phyloP scores from a whole-genome alignment of 2,797 vertebrate species.

The Smutsia temminckii region DNA sequence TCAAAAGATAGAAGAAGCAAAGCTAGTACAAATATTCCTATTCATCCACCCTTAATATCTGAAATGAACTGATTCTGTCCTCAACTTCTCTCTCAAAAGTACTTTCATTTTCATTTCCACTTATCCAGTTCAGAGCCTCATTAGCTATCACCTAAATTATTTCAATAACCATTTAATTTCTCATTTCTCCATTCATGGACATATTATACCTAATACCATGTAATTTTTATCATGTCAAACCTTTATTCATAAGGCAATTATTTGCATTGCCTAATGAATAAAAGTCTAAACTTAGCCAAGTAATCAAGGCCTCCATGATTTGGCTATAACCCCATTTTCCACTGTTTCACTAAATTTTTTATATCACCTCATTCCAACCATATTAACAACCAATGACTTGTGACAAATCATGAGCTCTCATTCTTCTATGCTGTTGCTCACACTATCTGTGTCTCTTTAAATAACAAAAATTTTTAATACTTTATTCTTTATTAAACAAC shows the following conservation, averaged over 20 bases:
- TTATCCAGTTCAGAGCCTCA: not conserved
- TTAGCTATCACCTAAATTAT: not conserved
- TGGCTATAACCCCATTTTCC: not conserved
- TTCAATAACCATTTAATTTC: conserved; percentile 34
- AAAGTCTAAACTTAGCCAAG: not conserved
- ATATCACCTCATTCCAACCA: not conserved
- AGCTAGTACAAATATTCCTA: not conserved
- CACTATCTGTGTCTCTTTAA: not conserved
- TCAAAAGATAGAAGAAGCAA: not conserved
- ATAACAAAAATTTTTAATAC: not conserved
- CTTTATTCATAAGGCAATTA: not conserved
- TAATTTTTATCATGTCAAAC: not conserved
- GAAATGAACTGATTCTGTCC: not conserved
- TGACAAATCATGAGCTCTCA: not conserved
- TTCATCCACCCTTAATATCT: not conserved
- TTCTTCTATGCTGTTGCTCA: not conserved
- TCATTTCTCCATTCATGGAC: not conserved
- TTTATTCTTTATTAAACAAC: conserved; percentile 44
- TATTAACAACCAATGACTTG: not conserved
- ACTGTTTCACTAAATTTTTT: not conserved
- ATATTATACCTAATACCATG: not conserved
- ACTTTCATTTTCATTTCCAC: not conserved
- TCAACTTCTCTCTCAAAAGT: conserved; percentile 8
- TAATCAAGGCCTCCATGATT: not conserved
- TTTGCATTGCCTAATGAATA: not conserved